phyloP scores from a whole-genome alignment of 1,140 invertebrate genomes.

The Neotoxoptera formosana region DNA sequence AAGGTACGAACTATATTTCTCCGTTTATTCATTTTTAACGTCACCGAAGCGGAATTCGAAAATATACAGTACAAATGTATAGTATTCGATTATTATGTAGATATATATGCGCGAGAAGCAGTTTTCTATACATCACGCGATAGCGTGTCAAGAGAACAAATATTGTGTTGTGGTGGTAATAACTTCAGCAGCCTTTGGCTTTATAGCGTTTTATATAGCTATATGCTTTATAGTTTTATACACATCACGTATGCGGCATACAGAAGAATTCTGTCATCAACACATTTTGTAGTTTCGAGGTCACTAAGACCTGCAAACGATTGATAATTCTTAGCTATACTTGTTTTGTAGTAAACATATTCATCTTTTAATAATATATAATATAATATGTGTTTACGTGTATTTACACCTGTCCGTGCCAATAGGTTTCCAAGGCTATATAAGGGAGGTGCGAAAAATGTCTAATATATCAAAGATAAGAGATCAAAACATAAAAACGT shows the following conservation, averaged over 20 bases:
- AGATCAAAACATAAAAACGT: neutral
- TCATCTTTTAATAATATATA: neutral
- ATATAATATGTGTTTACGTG: neutral
- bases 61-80: neutral
- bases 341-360: neutral
- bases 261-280: neutral
- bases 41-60: neutral
- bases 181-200: neutral
- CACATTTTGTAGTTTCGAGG: neutral
- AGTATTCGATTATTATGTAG: neutral
- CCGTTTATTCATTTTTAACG: neutral
- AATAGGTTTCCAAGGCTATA: neutral
- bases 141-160: neutral
- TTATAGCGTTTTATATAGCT: neutral
- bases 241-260: neutral
- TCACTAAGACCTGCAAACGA: neutral
- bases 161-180: neutral
- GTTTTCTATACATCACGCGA: neutral
- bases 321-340: neutral
- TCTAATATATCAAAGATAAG: neutral
- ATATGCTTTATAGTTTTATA: neutral
- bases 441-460: neutral
- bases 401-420: neutral
- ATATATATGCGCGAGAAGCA: neutral
- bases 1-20: neutral